Evolutionary conservation across 1,140 invertebrate species (phyloP).

Genomic region (Onthophagus taurus): DNA sequence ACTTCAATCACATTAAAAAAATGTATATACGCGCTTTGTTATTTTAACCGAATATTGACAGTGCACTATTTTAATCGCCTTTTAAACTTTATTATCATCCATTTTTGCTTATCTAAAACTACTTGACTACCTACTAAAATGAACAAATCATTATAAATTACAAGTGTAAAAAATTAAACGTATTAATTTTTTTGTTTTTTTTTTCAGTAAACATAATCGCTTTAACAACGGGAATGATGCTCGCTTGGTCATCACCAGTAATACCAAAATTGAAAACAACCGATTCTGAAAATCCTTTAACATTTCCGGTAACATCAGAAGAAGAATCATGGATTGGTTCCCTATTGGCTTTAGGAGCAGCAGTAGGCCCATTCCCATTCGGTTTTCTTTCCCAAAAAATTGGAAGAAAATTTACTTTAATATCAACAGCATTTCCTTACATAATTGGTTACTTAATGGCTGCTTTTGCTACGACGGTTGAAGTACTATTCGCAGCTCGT

Average conservation of each 20-base stretch:
- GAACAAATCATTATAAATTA: too few relatives aligned
- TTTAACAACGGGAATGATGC: constrained; percentile 48
- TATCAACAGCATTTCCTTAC: constrained; percentile 30
- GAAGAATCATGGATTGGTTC: constrained; percentile 72
- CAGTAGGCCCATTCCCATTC: constrained; percentile 43
- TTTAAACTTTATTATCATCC: too few relatives aligned
- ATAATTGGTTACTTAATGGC: constrained; percentile 35
- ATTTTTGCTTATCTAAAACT: too few relatives aligned
- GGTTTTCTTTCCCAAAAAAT: constrained; percentile 31
- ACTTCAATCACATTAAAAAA: too few relatives aligned
- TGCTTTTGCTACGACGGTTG: constrained; percentile 30
- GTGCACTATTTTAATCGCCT: too few relatives aligned
- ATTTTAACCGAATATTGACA: too few relatives aligned
- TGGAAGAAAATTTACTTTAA: constrained; percentile 35
- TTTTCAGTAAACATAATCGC: constrained; percentile 51
- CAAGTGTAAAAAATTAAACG: too few relatives aligned
- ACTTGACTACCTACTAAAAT: too few relatives aligned
- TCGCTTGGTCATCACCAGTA: constrained; percentile 63
- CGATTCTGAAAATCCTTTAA: constrained; percentile 25
- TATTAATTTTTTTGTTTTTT: constrained; percentile 14
- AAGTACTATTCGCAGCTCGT: constrained; percentile 34
- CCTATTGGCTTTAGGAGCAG: constrained; percentile 64
- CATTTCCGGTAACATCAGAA: constrained; percentile 34
- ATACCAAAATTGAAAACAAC: constrained; percentile 40
- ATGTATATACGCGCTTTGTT: too few relatives aligned